These are phyloP conservation scores for Holothuria scabra DNA, from an alignment of 53 echinoderm and acorn worm genomes.

Conservation along the genomic window DNA sequence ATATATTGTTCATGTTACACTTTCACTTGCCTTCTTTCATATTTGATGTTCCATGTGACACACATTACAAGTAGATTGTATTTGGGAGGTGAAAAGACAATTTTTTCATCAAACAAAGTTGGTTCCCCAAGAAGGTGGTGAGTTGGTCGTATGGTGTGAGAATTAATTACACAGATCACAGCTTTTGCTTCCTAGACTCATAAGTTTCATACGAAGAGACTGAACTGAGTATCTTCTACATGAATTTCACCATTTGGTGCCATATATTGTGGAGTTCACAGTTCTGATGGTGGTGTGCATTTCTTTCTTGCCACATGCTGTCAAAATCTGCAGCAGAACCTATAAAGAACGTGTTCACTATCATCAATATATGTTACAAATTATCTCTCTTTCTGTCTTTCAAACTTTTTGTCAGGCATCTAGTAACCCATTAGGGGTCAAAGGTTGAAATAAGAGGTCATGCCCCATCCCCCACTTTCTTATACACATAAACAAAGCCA, in stretches of 20 bases:
- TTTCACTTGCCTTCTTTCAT: too few species aligned
- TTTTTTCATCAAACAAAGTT: slow-evolving; percentile 5
- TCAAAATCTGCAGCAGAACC: slow-evolving; percentile 37
- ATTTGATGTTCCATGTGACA: background rate
- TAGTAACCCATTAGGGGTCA: slow-evolving; percentile 19
- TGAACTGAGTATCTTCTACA: too few species aligned
- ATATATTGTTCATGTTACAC: too few species aligned
- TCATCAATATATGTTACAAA: slow-evolving; percentile 36
- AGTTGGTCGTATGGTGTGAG: slow-evolving; percentile 42
- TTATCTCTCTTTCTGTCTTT: slow-evolving; percentile 28
- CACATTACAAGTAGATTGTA: slow-evolving; percentile 30
- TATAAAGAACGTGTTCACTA: slow-evolving; percentile 29
- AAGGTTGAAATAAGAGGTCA: slow-evolving; percentile 35
- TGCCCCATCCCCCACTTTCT: slow-evolving; percentile 40
- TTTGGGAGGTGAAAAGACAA: slow-evolving; percentile 19
- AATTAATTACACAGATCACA: slow-evolving; percentile 40
- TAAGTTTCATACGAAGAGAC: too few species aligned
- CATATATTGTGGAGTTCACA: too few species aligned
- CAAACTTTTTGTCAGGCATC: slow-evolving; percentile 29
- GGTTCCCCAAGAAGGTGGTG: background rate
- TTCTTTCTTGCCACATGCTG: slow-evolving; percentile 1
- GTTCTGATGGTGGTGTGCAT: too few species aligned
- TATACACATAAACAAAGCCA: slow-evolving; percentile 37
- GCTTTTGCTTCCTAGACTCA: background rate
- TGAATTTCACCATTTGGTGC: too few species aligned